These are phyloP conservation scores for Drosophila baimaii DNA, from an alignment of 1,140 invertebrate genomes.

Conservation along the genomic window DNA sequence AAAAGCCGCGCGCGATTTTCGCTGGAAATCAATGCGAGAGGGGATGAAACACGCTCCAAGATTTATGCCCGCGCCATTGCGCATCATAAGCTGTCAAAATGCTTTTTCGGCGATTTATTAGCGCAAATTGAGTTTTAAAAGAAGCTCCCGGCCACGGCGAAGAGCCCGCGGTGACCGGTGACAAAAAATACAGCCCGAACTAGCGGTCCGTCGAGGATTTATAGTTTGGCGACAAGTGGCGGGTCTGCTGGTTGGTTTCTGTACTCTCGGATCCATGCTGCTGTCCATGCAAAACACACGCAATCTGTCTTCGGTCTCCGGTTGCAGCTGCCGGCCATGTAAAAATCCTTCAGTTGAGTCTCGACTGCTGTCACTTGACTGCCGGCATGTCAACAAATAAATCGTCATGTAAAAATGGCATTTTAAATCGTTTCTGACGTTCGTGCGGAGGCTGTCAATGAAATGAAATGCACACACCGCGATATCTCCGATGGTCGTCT, in stretches of 20 bases:
- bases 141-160: conserved; percentile 53
- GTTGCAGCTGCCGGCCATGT: conserved; percentile 70
- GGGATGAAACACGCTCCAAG: conserved; percentile 52
- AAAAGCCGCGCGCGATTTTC: conserved; percentile 66
- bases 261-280: conserved; percentile 3
- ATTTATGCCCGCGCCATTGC: conserved; percentile 79
- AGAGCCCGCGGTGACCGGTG: conserved; percentile 3
- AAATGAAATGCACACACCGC: conserved; percentile 78
- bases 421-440: conserved; percentile 82
- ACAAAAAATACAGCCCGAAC: conserved; percentile 14
- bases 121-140: conserved; percentile 83
- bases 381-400: conserved; percentile 80
- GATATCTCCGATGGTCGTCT: conserved; percentile 38
- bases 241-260: background rate
- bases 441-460: conserved; percentile 77
- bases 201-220: conserved; percentile 49
- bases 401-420: conserved; percentile 83
- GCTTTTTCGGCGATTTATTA: conserved; percentile 82
- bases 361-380: conserved; percentile 42
- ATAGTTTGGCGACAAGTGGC: conserved; percentile 64
- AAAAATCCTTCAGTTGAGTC: conserved; percentile 56
- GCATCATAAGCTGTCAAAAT: conserved; percentile 82
- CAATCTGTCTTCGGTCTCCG: conserved; percentile 68
- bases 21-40: conserved; percentile 59
- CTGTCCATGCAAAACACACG: conserved; percentile 70